These are phyloP conservation scores for Lycopodina hypogea DNA, from an alignment of 37 sponge, comb jelly and placozoan genomes.

Conservation along the genomic window DNA sequence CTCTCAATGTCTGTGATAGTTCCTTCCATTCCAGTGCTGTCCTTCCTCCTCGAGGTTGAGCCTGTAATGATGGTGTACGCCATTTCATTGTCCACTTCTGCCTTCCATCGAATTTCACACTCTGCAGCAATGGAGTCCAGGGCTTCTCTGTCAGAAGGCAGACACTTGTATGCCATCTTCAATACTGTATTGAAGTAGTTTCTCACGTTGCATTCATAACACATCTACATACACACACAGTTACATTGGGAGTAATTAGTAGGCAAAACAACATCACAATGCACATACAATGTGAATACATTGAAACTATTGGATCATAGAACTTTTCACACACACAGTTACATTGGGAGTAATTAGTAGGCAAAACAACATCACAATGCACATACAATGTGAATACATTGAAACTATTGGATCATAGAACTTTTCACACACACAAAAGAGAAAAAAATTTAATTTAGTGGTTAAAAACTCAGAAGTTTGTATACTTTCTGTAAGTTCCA, in stretches of 20 bases:
- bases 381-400: no score
- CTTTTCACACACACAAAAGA: not conserved
- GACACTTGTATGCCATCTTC: not conserved
- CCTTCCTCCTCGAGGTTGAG: not conserved
- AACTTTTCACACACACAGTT: not conserved
- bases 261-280: not conserved
- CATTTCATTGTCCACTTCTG: not conserved
- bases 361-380: not conserved
- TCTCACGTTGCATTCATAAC: not conserved
- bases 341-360: not conserved
- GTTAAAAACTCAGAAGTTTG: no score
- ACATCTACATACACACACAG: not conserved
- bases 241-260: not conserved
- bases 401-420: no score
- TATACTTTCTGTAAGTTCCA: no score
- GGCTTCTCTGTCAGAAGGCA: not conserved
- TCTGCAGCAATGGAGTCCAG: not conserved
- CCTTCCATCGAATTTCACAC: not conserved
- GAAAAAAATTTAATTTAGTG: no score
- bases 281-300: no score
- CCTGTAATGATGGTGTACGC: conserved; percentile 1
- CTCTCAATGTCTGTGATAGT: no score
- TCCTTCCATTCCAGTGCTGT: no score
- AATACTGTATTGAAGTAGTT: not conserved
- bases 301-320: no score